Conservation (phyloP, 1,140 invertebrate genomes). For the Microvelia longipes region DNA sequence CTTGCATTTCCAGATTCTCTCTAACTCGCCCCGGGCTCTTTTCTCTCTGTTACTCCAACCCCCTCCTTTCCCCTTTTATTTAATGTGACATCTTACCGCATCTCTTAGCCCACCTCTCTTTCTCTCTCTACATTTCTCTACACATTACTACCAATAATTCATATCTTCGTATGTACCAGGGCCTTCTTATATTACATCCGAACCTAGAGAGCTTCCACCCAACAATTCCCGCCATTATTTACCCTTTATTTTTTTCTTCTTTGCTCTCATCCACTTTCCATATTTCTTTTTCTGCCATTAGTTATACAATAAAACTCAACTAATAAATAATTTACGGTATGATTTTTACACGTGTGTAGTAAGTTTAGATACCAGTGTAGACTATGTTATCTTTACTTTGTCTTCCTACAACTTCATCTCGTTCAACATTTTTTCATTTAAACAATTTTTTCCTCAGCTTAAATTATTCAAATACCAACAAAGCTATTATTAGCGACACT, state of each 20-base stretch:
- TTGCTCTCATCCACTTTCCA: neutral
- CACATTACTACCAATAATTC: constrained; percentile 1
- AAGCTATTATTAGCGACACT: too few relatives aligned
- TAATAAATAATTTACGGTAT: neutral
- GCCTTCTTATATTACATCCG: neutral
- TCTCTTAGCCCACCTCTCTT: neutral
- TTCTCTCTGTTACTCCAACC: neutral
- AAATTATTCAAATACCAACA: too few relatives aligned
- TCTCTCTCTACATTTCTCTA: neutral
- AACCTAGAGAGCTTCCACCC: neutral
- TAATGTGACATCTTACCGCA: constrained; percentile 2
- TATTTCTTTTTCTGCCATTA: neutral
- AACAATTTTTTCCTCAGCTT: too few relatives aligned
- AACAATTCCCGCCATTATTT: neutral
- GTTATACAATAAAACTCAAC: neutral
- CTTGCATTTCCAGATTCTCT: neutral
- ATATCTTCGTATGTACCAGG: neutral
- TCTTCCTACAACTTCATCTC: too few relatives aligned
- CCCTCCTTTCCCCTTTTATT: constrained; percentile 2
- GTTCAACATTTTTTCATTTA: too few relatives aligned
- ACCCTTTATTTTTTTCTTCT: neutral
- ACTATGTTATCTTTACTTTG: too few relatives aligned
- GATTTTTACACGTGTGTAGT: neutral
- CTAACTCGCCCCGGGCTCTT: neutral
- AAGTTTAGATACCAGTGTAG: too few relatives aligned